Evolutionary conservation across 2,113 vertebrate genomes (phyloP), one percentile per base, ranked within the genome.

Genomic region (Prionailurus bengalensis): DNA sequence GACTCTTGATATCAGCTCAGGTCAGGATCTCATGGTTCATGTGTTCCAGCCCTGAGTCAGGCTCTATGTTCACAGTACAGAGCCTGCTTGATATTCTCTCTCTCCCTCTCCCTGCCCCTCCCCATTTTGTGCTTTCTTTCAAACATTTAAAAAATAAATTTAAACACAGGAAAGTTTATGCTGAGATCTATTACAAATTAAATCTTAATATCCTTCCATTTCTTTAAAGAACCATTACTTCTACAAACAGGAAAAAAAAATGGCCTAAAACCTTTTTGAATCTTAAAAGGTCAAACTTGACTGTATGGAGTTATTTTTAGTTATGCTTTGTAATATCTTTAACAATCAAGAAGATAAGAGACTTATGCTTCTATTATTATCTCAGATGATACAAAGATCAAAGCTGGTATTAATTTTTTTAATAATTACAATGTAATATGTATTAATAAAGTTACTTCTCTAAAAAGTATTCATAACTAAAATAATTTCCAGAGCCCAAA

Each of bases 201-300:
- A 83, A 53, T 76, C 16, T 92, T 71, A 68, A 90, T 94, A 91
- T 65, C 17, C 45, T 92, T 53, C 9, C 55, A 39, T 4, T 95
- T 96, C 42, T 92, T 85, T 51, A 88, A 90, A 81, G 27, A 82
- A 58, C 0, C 55, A 7, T 65, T 90, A 3, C 9, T 83, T 94
- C 21, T 80, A 95, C 4, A 95, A 96, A 87, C 16, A 95, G 21
- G 97, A 33, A 92, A 76, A 21, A 81, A 96, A 92, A 80, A 53
- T 94, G 7, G 12, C 55, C 70, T 84, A 58, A 95, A 61, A 95
- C 17, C 29, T 55, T 16, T 93, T 71, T 91, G 19, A 63, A 63
- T 95, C 82, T 88, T 83, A 93, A 98, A 98, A 98, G 70, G 96
- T 91, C 95, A 96, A 97, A 95, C 15, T 53, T 90, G 68, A 97